phyloP scores from a whole-genome alignment of 2,797 vertebrate genomes.

The Stomatorhinus walkeri region DNA sequence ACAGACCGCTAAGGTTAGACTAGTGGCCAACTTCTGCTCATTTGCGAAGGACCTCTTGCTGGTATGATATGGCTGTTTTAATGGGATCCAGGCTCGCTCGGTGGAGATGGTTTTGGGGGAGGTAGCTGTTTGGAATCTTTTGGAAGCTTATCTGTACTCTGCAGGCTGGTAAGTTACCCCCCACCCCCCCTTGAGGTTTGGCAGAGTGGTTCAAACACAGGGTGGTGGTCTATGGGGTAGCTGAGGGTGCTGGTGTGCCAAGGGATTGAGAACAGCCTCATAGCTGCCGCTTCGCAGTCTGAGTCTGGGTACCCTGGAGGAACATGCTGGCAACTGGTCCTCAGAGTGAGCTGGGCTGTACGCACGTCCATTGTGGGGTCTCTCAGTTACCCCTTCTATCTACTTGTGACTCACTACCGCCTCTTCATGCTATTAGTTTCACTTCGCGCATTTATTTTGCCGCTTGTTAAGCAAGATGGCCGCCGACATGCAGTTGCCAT shows the following conservation, averaged over 20 bases:
- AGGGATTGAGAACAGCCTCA: background rate
- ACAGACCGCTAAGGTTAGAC: background rate
- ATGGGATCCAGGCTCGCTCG: background rate
- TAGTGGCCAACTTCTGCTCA: too few species aligned
- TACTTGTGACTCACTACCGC: background rate
- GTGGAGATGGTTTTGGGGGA: background rate
- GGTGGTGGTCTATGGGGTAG: background rate
- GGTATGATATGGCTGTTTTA: background rate
- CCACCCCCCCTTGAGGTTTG: background rate
- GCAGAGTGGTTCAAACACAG: background rate
- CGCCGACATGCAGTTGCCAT: constrained; percentile 49
- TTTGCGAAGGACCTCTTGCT: background rate
- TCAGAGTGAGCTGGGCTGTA: background rate
- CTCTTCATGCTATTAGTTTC: background rate
- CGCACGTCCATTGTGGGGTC: background rate
- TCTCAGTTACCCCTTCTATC: background rate
- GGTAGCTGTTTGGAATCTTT: background rate
- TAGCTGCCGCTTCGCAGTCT: background rate
- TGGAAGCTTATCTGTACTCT: constrained; percentile 8
- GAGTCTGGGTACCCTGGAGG: background rate
- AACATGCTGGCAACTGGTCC: background rate
- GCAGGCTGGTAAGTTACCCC: background rate
- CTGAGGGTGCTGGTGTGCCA: background rate
- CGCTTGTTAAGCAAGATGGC: background rate
- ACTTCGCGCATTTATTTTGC: background rate